Evolutionary conservation across 2,888 invertebrate genomes (phyloP).

Genomic region (Vesta saturnalis): DNA sequence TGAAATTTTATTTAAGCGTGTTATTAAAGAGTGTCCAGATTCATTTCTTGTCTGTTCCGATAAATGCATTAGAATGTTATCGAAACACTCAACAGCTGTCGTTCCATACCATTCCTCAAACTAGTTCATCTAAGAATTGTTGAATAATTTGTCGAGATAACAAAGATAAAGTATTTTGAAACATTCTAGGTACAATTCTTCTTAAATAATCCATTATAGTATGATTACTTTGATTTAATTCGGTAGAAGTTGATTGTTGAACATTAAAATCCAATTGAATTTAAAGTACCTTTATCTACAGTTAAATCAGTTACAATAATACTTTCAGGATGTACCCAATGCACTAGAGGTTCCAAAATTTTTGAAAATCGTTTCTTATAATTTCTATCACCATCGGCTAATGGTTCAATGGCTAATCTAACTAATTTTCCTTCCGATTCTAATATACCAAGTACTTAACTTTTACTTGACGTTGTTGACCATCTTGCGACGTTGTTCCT

Average conservation of each 20-base stretch:
- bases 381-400: slow-evolving; percentile 80
- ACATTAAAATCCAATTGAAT: slow-evolving; percentile 83
- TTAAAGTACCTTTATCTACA: slow-evolving; percentile 82
- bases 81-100: slow-evolving; percentile 80
- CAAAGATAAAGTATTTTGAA: slow-evolving; percentile 85
- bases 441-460: slow-evolving; percentile 85
- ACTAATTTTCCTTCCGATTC: slow-evolving; percentile 79
- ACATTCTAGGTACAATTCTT: slow-evolving; percentile 89
- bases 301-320: slow-evolving; percentile 84
- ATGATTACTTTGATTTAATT: slow-evolving; percentile 60
- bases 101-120: slow-evolving; percentile 89
- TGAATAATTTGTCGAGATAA: slow-evolving; percentile 88
- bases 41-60: slow-evolving; percentile 81
- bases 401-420: slow-evolving; percentile 84
- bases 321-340: slow-evolving; percentile 84
- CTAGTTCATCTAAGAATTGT: slow-evolving; percentile 87
- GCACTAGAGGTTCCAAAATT: slow-evolving; percentile 79
- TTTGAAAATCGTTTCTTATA: slow-evolving; percentile 83
- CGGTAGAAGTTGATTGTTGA: slow-evolving; percentile 67
- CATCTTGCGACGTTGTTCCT: slow-evolving; percentile 84
- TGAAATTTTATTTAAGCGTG: slow-evolving; percentile 73
- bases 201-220: slow-evolving; percentile 87
- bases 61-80: slow-evolving; percentile 81
- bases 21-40: slow-evolving; percentile 70
- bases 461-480: slow-evolving; percentile 75